Conservation (phyloP, 2,888 invertebrate genomes). For the Ischnura elegans region DNA sequence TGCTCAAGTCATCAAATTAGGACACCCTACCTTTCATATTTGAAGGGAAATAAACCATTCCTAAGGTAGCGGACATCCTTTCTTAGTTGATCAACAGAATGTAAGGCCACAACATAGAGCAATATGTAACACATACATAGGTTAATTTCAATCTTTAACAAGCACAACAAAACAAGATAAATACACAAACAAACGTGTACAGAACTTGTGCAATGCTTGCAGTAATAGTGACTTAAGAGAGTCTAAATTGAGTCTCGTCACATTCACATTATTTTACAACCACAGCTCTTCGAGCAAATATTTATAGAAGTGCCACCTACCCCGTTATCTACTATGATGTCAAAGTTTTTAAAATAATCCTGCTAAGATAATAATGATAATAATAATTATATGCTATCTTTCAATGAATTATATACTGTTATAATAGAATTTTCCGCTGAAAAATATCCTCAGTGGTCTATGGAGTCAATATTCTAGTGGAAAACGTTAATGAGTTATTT, state of each 20-base stretch:
- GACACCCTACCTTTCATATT: background rate
- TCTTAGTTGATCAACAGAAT: too few species aligned
- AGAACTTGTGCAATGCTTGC: slow-evolving; percentile 56
- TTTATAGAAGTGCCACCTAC: background rate
- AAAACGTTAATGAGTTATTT: too few species aligned
- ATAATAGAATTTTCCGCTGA: too few species aligned
- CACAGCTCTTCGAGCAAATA: background rate
- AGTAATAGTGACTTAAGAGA: slow-evolving; percentile 16
- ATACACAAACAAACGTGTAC: slow-evolving; percentile 61
- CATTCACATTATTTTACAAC: slow-evolving; percentile 43
- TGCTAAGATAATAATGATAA: too few species aligned
- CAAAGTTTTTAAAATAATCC: slow-evolving; percentile 32
- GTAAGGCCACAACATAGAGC: too few species aligned
- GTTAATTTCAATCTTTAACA: slow-evolving; percentile 27
- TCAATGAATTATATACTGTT: too few species aligned
- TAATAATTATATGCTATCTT: too few species aligned
- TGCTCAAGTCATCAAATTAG: slow-evolving; percentile 45
- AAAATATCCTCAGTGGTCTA: too few species aligned
- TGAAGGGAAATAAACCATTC: too few species aligned
- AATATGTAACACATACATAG: slow-evolving; percentile 44
- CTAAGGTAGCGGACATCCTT: background rate
- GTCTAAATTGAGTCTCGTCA: background rate
- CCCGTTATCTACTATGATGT: slow-evolving; percentile 47
- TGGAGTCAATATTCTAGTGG: too few species aligned
- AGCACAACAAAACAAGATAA: slow-evolving; percentile 56